Evolutionary conservation across 1,140 invertebrate genomes (phyloP).

Genomic region (Trichonephila inaurata): DNA sequence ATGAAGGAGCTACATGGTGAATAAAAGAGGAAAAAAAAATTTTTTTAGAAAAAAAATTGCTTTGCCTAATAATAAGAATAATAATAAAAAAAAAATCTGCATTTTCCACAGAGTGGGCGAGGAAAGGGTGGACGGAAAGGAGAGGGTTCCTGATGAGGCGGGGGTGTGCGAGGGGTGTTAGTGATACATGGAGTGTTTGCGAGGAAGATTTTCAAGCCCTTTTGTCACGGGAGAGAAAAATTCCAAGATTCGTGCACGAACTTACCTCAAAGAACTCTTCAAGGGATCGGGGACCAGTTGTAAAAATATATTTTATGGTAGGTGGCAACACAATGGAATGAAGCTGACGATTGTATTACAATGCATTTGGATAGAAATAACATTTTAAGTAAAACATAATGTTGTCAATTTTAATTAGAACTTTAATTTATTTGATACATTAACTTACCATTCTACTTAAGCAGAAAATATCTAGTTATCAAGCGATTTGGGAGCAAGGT

Average conservation of each 20-base stretch:
- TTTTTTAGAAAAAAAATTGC: conserved; percentile 47
- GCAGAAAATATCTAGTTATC: no score
- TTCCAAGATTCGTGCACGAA: background rate
- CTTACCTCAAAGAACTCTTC: background rate
- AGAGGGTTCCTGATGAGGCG: conserved; percentile 48
- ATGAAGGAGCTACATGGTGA: conserved; percentile 4
- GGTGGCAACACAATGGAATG: no score
- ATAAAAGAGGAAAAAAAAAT: background rate
- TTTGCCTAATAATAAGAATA: conserved; percentile 48
- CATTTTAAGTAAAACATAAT: no score
- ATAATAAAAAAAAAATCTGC: conserved; percentile 58
- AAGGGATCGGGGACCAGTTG: background rate
- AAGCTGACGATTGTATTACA: no score
- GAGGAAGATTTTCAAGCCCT: conserved; percentile 19
- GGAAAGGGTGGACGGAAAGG: background rate
- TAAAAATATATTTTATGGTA: background rate
- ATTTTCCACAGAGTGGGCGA: conserved; percentile 3
- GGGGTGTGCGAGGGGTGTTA: background rate
- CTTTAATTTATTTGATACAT: no score
- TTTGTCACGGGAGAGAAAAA: conserved; percentile 63
- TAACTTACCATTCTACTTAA: no score
- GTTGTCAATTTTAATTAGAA: no score
- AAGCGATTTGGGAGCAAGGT: no score
- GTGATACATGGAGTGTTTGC: conserved; percentile 60
- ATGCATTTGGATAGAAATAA: no score